Conservation (phyloP, 2,888 invertebrate genomes). For the Pristionchus exspectatus region DNA sequence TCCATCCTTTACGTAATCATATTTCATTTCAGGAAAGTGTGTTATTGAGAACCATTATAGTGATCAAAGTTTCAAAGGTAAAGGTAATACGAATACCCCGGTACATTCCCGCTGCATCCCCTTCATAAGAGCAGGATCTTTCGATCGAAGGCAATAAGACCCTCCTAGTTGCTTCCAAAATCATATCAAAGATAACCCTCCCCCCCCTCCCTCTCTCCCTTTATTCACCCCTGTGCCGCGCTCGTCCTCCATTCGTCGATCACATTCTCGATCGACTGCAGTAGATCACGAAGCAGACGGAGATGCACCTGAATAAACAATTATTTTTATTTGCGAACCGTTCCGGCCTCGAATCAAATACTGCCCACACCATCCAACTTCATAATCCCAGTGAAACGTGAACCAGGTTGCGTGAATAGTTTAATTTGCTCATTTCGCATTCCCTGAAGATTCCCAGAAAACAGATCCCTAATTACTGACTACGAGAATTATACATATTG, state of each 20-base stretch:
- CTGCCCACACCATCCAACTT: not conserved
- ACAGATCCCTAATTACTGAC: no score
- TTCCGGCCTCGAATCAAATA: not conserved
- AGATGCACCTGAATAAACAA: conserved; percentile 87
- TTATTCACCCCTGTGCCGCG: conserved; percentile 56
- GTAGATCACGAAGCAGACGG: conserved; percentile 93
- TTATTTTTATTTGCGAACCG: not conserved
- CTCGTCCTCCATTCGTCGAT: conserved; percentile 91
- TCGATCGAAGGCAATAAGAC: no score
- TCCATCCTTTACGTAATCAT: not conserved
- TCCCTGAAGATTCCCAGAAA: no score
- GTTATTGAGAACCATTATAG: no score
- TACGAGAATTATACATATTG: no score
- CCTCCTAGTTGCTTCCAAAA: no score
- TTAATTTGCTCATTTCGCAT: no score
- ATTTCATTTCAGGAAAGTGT: no score
- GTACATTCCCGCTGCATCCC: no score
- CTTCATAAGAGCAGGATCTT: no score
- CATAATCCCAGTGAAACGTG: not conserved
- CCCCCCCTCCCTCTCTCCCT: not conserved
- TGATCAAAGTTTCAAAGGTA: no score
- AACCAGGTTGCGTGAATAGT: not conserved
- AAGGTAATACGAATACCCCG: no score
- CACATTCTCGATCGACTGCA: conserved; percentile 97
- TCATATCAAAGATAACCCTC: not conserved